Conservation (phyloP, 2,113 vertebrate species). For the Chlorodrepanis virens region DNA sequence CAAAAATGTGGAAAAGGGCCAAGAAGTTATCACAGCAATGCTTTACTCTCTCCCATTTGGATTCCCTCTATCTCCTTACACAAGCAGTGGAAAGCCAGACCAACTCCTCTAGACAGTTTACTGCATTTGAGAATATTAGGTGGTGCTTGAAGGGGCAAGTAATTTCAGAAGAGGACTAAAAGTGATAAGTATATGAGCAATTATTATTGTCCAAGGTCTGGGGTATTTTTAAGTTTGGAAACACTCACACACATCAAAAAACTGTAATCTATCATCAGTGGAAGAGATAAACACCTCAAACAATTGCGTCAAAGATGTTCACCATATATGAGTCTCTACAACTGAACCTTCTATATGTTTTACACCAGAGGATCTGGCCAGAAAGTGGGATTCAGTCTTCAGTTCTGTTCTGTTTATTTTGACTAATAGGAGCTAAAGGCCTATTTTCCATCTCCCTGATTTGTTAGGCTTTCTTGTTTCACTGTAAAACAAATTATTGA, state of each 20-base stretch:
- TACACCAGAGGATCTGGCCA: background rate
- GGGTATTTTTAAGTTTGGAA: background rate
- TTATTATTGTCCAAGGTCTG: background rate
- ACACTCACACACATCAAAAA: background rate
- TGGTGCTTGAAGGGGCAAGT: background rate
- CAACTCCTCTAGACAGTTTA: background rate
- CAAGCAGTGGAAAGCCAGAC: background rate
- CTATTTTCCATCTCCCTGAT: background rate
- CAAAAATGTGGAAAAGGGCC: background rate
- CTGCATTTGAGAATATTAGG: background rate
- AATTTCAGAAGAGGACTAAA: background rate
- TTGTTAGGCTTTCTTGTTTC: background rate
- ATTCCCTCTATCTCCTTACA: background rate
- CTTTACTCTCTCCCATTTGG: background rate
- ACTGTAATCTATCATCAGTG: background rate
- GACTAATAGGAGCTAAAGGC: background rate
- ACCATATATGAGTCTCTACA: background rate
- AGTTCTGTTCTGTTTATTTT: background rate
- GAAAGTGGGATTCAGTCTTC: background rate
- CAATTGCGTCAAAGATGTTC: background rate
- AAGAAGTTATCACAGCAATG: rapidly evolving
- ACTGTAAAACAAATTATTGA: background rate
- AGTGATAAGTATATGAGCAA: background rate
- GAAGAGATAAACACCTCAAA: background rate
- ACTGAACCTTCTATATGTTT: background rate